Evolutionary conservation across 2,888 invertebrate genomes (phyloP), one percentile per base, ranked within the genome.

Genomic region (Polyploca ridens): DNA sequence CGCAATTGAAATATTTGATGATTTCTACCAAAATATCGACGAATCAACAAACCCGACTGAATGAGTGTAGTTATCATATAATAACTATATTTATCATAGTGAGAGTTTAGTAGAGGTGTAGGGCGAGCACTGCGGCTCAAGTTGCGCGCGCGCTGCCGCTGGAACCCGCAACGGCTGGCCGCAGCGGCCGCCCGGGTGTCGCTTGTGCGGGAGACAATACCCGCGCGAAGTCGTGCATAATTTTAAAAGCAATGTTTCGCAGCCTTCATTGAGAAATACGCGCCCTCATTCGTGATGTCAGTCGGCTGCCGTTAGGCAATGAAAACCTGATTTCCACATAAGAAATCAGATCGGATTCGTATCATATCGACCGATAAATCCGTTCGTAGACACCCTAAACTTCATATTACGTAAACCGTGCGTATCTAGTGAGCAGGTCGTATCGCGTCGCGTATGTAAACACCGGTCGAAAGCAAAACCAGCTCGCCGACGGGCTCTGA

Each of bases 211-310:
- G 79, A 80, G 82, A 90, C 86, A 89, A 88, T 89, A 80, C 84
- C 81, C 85, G 83, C 86, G 81, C 84, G 79, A 82, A 88, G 84
- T 90, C 90, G 91, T 93, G 90, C 88, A 90, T 91, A 93, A 90
- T 91, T 90, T 90, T 87, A 89, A 88, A 61, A 89, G 87, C 89
- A 90, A 90, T 80, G 86, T 93, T 93, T 92, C 91, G 89, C 87
- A 90, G 93, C 86, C 88, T 91, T 88, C 87, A 89, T 93, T 93
- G 91, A 89, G 93, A 91, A 92, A 94, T 85, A 85, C 84, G 83
- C 88, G 93, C 88, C 90, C 91, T 87, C 91, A 91, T 91, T 93
- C 90, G 90, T 90, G 91, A 88, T 90, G 90, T 87, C 89, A 89
- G 89, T 79, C 80, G 78, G 81, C 84, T 85, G 85, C 76, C 76